Base-by-base conservation (phyloP, 1,140 invertebrate species). In the Scaptomyza pallida region DNA sequence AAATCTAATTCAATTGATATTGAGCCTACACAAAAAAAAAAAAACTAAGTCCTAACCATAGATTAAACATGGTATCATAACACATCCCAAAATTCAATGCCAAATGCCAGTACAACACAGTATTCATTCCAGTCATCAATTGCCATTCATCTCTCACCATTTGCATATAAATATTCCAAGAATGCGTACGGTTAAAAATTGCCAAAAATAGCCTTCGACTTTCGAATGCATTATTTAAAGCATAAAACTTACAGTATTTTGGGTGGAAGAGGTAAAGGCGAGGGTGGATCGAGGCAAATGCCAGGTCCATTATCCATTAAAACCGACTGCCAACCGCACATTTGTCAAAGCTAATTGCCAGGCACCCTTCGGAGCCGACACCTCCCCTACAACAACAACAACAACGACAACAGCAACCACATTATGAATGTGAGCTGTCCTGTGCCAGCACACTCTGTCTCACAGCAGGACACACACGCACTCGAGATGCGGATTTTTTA, bases 301-400 rank as follows among this genome's bases (percentile, higher is more conserved):
- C 72, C 75, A 78, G 69, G 75, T 78, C 78, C 75, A 78, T 78
- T 78, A 78, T 79, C 77, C 77, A 79, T 79, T 79, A 79, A 30
- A 79, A 79, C 77, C 77, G 79, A 79, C 72, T 72, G 77, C 71
- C 71, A 73, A 74, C 77, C 77, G 77, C 77, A 79, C 77, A 79
- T 79, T 79, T 79, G 77, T 79, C 77, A 79, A 79, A 74, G 77
- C 77, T 79, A 79, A 79, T 79, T 79, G 77, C 77, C 77, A 75
- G 61, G 67, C 77, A 73, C 77, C 77, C 61, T 79, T 79, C 19
- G 77, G 71, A 71, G 72, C 77, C 70, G 72, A 79, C 76, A 80
- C 77, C 72, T 77, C 71, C 59, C 71, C 69, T 64, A 72, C 68
- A 56, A 21, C 51, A 40, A 41, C 59, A 15, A 23, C 16, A 23